These are phyloP conservation scores for Rhopilema esculentum DNA, from an alignment of 30 jellyfish, hydroid and myxozoan species.

Conservation along the genomic window DNA sequence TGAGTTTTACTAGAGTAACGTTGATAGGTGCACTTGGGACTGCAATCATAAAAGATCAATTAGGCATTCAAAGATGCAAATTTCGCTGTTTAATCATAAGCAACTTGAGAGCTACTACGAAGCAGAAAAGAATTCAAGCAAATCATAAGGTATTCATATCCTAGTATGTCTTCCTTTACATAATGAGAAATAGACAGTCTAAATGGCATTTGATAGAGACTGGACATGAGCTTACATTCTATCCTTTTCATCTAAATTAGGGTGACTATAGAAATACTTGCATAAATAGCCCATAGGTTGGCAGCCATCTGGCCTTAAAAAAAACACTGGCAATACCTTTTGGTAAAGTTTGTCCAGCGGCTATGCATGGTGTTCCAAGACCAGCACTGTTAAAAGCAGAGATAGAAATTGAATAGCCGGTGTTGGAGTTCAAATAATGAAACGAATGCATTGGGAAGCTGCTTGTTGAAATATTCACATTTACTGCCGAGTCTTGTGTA, in stretches of 20 bases:
- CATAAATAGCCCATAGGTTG: too few species aligned
- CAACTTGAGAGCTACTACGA: too few species aligned
- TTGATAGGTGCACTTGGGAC: slow-evolving; percentile 1
- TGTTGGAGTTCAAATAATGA: neutral
- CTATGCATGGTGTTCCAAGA: slow-evolving; percentile 36
- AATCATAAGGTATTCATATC: too few species aligned
- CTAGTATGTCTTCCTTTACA: too few species aligned
- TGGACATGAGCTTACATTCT: too few species aligned
- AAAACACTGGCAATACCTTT: slow-evolving; percentile 7
- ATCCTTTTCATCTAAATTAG: too few species aligned
- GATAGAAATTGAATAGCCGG: neutral
- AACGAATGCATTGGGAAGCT: neutral
- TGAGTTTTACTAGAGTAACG: neutral
- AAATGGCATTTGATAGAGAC: too few species aligned
- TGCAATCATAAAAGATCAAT: neutral
- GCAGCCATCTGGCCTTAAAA: too few species aligned
- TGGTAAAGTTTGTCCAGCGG: neutral
- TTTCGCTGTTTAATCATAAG: neutral
- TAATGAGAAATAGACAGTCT: too few species aligned
- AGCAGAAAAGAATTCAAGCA: too few species aligned
- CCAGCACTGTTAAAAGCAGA: slow-evolving; percentile 30
- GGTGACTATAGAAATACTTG: too few species aligned
- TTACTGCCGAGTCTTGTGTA: neutral
- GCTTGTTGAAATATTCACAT: neutral
- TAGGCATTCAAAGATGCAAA: too few species aligned